Conservation (phyloP, 2,113 vertebrate species). For the Psophia crepitans region DNA sequence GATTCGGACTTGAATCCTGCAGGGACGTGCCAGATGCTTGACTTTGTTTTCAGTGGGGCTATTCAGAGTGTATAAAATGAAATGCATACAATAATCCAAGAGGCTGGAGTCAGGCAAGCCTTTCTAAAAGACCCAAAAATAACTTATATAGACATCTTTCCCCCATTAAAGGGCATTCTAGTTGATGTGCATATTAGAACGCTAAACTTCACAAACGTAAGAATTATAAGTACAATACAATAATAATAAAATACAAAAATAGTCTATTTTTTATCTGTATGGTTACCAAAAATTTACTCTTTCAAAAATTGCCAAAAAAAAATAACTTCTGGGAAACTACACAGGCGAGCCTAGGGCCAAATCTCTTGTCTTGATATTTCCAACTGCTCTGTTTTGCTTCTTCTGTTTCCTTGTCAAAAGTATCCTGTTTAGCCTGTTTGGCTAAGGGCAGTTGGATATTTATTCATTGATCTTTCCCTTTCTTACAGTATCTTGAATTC, state of each 20-base stretch:
- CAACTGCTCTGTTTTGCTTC: slow-evolving; percentile 77
- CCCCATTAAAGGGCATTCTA: not conserved
- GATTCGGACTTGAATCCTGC: not conserved
- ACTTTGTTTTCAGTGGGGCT: slow-evolving; percentile 11
- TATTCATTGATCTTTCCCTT: slow-evolving; percentile 68
- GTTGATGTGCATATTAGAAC: not conserved
- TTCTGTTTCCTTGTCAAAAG: slow-evolving; percentile 70
- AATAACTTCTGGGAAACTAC: slow-evolving; percentile 75
- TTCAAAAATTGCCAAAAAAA: slow-evolving; percentile 71
- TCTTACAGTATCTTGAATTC: slow-evolving; percentile 60
- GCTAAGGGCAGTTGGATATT: slow-evolving; percentile 25
- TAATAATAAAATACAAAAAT: slow-evolving; percentile 1
- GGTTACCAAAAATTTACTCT: slow-evolving; percentile 65
- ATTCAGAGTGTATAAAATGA: not conserved
- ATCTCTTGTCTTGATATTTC: slow-evolving; percentile 72
- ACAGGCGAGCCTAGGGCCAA: slow-evolving; percentile 66
- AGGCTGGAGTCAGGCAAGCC: not conserved
- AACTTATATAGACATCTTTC: not conserved
- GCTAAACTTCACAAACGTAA: not conserved
- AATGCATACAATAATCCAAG: not conserved
- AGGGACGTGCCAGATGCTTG: not conserved
- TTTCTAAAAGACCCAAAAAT: not conserved
- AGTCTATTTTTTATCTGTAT: slow-evolving; percentile 52
- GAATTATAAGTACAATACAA: not conserved
- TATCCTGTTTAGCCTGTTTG: slow-evolving; percentile 69